Evolutionary conservation across 2,797 vertebrate species (phyloP).

Genomic region (Arnoldichthys spilopterus): DNA sequence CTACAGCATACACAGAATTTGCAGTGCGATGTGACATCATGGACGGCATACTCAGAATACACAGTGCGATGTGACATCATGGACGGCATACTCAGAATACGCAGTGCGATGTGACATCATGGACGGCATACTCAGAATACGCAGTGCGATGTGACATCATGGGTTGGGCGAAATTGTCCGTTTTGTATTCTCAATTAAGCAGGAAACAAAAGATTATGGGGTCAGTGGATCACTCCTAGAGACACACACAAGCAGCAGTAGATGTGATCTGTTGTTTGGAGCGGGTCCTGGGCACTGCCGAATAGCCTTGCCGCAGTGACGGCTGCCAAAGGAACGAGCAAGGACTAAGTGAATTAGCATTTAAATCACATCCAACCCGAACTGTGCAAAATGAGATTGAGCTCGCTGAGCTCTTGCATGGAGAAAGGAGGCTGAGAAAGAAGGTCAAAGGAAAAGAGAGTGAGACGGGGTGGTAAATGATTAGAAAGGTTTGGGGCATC

Average conservation of each 20-base stretch:
- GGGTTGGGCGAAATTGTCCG: background rate
- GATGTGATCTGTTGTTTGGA: conserved; percentile 39
- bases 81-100: too few species aligned
- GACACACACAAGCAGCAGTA: conserved; percentile 14
- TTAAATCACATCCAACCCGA: conserved; percentile 55
- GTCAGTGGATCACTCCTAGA: background rate
- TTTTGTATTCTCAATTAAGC: background rate
- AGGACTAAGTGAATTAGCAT: conserved; percentile 59
- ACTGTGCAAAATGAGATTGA: conserved; percentile 55
- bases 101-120: too few species aligned
- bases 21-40: too few species aligned
- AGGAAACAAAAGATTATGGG: background rate
- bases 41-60: too few species aligned
- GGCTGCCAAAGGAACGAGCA: conserved; percentile 22
- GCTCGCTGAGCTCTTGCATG: conserved; percentile 43
- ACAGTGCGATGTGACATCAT: too few species aligned
- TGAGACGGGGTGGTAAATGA: background rate
- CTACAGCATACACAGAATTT: too few species aligned
- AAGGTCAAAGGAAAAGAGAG: conserved; percentile 39
- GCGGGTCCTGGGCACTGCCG: background rate
- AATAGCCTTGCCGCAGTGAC: conserved; percentile 33
- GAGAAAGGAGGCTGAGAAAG: conserved; percentile 6
- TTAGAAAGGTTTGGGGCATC: background rate
- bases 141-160: too few species aligned
- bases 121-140: too few species aligned